These are phyloP conservation scores for Tortricodes alternella DNA, from an alignment of 2,888 invertebrate species.

Conservation along the genomic window DNA sequence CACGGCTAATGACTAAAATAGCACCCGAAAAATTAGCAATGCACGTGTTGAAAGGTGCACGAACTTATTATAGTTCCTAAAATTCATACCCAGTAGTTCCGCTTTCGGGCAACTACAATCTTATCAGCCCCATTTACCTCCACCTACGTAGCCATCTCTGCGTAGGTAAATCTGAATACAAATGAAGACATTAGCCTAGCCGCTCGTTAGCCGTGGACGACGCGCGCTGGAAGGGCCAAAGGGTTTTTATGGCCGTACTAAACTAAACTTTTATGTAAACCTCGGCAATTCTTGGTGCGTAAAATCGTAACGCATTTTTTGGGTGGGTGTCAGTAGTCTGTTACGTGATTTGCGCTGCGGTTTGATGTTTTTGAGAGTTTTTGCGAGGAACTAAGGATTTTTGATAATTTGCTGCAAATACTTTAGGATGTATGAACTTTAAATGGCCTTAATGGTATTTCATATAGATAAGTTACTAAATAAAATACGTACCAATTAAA, in stretches of 20 bases:
- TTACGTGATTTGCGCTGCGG: too few species aligned
- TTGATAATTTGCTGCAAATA: too few species aligned
- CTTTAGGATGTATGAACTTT: too few species aligned
- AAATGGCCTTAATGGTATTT: too few species aligned
- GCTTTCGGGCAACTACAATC: not conserved
- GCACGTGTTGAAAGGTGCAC: too few species aligned
- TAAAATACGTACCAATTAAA: too few species aligned
- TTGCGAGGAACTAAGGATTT: too few species aligned
- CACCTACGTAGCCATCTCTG: slow-evolving; percentile 38
- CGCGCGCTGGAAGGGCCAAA: slow-evolving; percentile 17
- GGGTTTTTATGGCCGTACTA: slow-evolving; percentile 10
- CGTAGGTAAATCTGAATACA: slow-evolving; percentile 72
- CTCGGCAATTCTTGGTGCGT: slow-evolving; percentile 12
- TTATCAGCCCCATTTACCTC: slow-evolving; percentile 19
- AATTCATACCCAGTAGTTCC: not conserved
- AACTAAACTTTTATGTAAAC: slow-evolving; percentile 21
- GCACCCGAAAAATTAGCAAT: too few species aligned
- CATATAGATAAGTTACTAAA: too few species aligned
- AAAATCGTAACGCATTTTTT: slow-evolving; percentile 15
- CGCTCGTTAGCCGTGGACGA: slow-evolving; percentile 48
- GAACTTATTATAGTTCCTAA: too few species aligned
- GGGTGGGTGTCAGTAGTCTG: not conserved
- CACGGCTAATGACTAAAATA: too few species aligned
- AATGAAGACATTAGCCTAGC: slow-evolving; percentile 70
- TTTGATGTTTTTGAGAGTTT: too few species aligned